Evolutionary conservation across 2,797 vertebrate species (phyloP), one percentile per base, ranked within the genome.

Genomic region (Chrysocyon brachyurus): DNA sequence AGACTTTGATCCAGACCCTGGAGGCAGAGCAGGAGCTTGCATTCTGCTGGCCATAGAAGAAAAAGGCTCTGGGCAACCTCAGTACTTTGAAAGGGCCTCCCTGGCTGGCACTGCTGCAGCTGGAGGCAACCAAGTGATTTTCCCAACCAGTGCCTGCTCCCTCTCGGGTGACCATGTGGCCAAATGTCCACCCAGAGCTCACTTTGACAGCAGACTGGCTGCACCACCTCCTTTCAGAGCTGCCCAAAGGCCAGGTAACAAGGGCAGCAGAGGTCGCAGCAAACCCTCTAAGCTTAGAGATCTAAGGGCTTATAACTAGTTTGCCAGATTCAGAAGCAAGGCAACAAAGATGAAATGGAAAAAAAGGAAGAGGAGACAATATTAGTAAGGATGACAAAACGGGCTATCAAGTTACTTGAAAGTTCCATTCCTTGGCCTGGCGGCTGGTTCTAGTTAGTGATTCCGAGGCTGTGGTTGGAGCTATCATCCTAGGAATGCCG

Each of bases 301-400:
- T n/a, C 54, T 54, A 78, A 68, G 36, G 81, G 52, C 26, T 92
- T n/a, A 84, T 10, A 10, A 66, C 59, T 24, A 77, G 68, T 46
- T 17, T 0, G 2, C 49, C 19, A 6, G 56, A 83, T 70, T 73
- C 87, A 94, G 72, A 82, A 96, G 87, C 94, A 90, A 92, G 59
- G 57, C 89, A 64, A 94, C 36, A 49, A 49, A 94, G 86, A 91
- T 6, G 82, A 82, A 77, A 86, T 0, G 73, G 49, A 36, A 64
- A 90, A 70, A 84, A 86, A 87, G 21, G 79, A 81, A 78, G n/a
- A 82, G 8, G 22, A 94, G 54, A 90, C 16, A 9, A 63, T 46
- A 92, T 86, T 70, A 84, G 72, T 86, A 94, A 88, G 83, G 96
- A 94, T 97, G 96, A 97, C 75, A 92, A 78, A 96, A 86, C 2